phyloP scores from a whole-genome alignment of 2,113 vertebrate species.

The Sakesphorus luctuosus region DNA sequence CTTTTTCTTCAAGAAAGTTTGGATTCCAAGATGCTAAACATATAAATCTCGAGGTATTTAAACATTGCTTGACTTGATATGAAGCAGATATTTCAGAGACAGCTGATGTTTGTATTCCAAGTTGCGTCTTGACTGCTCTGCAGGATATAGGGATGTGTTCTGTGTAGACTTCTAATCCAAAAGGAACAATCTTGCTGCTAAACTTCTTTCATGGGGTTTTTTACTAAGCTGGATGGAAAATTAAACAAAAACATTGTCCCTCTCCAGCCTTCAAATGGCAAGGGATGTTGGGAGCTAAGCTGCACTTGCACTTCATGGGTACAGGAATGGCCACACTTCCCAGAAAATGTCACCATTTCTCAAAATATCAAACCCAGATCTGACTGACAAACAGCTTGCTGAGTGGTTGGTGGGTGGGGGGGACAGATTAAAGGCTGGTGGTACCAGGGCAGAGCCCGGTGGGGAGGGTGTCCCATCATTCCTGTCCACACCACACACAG shows the following conservation, averaged over 20 bases:
- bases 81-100: background rate
- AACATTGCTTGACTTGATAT: background rate
- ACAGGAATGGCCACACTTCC: background rate
- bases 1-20: background rate
- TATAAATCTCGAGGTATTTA: background rate
- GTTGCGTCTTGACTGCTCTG: background rate
- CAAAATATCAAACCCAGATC: background rate
- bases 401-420: background rate
- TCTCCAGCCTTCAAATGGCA: rapidly evolving
- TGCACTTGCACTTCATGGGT: background rate
- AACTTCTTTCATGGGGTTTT: background rate
- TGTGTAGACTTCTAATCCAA: background rate
- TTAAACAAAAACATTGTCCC: background rate
- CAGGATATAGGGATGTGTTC: rapidly evolving
- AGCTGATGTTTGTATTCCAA: background rate
- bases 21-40: background rate
- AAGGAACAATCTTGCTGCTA: background rate
- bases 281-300: background rate
- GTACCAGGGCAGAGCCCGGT: background rate
- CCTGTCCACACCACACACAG: background rate
- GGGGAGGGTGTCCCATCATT: background rate
- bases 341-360: background rate
- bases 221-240: background rate
- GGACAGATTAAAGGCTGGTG: background rate
- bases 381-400: background rate